A percentile compares a stretch with the other conserved stretches of the same genome.
Conservation (phyloP, 1,140 invertebrate genomes). For the Orchestia grillus region DNA sequence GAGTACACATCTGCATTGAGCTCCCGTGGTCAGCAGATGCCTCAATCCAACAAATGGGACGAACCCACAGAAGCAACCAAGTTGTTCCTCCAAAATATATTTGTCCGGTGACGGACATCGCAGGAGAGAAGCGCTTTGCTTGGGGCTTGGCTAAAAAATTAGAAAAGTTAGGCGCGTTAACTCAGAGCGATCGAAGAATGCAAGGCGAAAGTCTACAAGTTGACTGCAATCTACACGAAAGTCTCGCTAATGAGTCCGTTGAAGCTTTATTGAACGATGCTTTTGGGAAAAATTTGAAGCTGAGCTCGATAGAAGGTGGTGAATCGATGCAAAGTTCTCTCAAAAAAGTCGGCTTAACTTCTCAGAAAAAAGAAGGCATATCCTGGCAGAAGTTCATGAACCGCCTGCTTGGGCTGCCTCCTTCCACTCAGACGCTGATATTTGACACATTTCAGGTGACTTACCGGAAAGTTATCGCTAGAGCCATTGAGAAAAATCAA, state of each 20-base stretch:
- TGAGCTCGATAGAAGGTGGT: too few species aligned
- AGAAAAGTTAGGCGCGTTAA: constrained; percentile 38
- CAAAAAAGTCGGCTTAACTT: background rate
- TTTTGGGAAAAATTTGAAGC: background rate
- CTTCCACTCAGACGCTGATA: background rate
- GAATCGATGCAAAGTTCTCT: background rate
- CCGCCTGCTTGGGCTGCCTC: background rate
- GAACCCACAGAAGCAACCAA: constrained; percentile 36
- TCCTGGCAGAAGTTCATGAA: constrained; percentile 47
- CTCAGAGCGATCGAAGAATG: constrained; percentile 38
- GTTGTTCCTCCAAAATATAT: constrained; percentile 40
- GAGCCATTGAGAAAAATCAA: constrained; percentile 45
- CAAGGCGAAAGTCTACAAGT: constrained; percentile 15
- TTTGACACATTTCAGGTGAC: constrained; percentile 16
- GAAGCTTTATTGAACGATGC: background rate
- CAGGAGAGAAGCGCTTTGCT: constrained; percentile 33
- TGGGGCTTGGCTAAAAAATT: constrained; percentile 47
- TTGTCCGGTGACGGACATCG: constrained; percentile 23
- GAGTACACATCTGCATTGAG: constrained; percentile 34
- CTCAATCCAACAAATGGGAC: constrained; percentile 34
- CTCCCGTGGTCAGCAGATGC: constrained; percentile 49
- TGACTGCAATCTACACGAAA: constrained; percentile 40
- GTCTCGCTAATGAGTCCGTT: constrained; percentile 12
- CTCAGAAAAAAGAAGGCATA: constrained; percentile 35
- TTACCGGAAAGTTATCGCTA: constrained; percentile 9